phyloP scores from a whole-genome alignment of 2,797 vertebrate genomes.

The Loriculus beryllinus region DNA sequence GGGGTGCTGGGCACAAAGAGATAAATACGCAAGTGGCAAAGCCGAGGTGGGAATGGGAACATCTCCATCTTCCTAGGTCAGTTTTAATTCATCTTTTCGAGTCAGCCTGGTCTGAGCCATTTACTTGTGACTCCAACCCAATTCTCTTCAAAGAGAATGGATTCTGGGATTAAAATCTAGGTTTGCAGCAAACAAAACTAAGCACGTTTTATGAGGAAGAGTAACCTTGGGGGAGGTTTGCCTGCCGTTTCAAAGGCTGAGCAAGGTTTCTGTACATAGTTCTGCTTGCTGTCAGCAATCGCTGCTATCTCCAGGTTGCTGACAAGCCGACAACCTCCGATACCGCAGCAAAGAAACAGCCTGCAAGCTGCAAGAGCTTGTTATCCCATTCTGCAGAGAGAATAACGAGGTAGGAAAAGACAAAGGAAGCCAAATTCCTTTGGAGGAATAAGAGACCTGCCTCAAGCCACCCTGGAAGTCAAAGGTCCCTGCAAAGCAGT shows the following conservation, averaged over 20 bases:
- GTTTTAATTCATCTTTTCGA: slow-evolving; percentile 23
- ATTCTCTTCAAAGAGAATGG: slow-evolving; percentile 27
- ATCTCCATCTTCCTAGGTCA: slow-evolving; percentile 46
- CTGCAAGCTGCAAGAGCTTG: neutral
- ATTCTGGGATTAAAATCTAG: slow-evolving; percentile 20
- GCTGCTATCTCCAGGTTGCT: slow-evolving; percentile 48
- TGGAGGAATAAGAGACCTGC: neutral
- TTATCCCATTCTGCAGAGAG: neutral
- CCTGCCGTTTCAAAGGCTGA: slow-evolving; percentile 59
- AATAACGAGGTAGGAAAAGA: neutral
- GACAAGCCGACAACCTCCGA: slow-evolving; percentile 35
- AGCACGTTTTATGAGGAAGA: neutral
- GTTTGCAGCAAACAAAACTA: slow-evolving; percentile 26
- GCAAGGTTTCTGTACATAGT: slow-evolving; percentile 37
- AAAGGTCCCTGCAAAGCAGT: neutral
- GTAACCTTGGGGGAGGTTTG: slow-evolving; percentile 46
- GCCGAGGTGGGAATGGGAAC: neutral
- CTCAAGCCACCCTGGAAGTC: neutral
- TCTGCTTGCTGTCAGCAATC: slow-evolving; percentile 62
- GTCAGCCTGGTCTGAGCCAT: neutral
- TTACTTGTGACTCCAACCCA: slow-evolving; percentile 8
- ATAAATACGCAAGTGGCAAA: slow-evolving; percentile 39
- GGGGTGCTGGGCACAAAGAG: neutral
- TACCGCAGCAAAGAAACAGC: slow-evolving; percentile 1
- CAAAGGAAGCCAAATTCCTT: neutral